Evolutionary conservation across 2,888 invertebrate species (phyloP).

Genomic region (Villa cingulata): DNA sequence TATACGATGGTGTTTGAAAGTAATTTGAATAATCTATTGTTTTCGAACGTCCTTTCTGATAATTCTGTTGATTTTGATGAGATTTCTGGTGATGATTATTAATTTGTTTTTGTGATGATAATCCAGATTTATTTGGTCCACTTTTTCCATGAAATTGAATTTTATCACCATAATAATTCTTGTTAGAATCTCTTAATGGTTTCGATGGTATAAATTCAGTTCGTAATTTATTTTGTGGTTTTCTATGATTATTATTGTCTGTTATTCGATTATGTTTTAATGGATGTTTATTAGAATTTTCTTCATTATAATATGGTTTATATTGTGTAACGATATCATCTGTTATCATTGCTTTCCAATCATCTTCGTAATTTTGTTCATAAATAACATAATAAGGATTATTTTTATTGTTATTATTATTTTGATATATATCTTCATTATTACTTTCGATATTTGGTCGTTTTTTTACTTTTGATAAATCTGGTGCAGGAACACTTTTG

Average conservation of each 20-base stretch:
- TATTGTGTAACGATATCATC: not conserved
- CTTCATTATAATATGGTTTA: constrained; percentile 3
- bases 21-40: constrained; percentile 26
- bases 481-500: constrained; percentile 17
- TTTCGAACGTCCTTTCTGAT: constrained; percentile 1
- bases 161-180: not conserved
- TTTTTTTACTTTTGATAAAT: constrained; percentile 16
- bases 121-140: constrained; percentile 19
- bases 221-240: constrained; percentile 13
- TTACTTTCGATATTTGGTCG: constrained; percentile 15
- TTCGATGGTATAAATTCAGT: constrained; percentile 24
- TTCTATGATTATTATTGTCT: constrained; percentile 17
- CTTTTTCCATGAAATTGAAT: not conserved
- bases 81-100: constrained; percentile 25
- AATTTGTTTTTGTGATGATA: constrained; percentile 11
- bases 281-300: constrained; percentile 11
- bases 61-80: not conserved
- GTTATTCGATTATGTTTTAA: constrained; percentile 6
- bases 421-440: too few relatives aligned
- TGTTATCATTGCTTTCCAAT: constrained; percentile 27
- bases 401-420: not conserved
- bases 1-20: constrained; percentile 20
- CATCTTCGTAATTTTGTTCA: constrained; percentile 23
- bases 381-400: too few relatives aligned
- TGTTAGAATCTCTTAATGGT: constrained; percentile 13